A percentile compares a stretch with the other conserved stretches of the same genome.
Evolutionary conservation across 2,888 invertebrate species (phyloP).

Genomic region (Megastigmus dorsalis): DNA sequence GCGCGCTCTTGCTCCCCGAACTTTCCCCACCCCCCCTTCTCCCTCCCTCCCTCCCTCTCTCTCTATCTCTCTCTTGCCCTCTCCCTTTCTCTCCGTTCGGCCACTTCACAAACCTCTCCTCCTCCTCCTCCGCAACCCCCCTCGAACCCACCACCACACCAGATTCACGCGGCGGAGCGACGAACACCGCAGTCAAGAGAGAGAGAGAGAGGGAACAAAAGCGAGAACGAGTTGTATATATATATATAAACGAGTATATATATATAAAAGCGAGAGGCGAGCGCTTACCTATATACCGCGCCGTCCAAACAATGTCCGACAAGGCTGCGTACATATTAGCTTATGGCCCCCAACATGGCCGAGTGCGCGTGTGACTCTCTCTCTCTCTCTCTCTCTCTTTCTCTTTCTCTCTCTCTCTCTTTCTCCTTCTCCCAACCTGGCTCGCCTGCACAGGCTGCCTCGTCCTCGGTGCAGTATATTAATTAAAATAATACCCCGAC

Average conservation of each 20-base stretch:
- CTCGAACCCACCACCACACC: too few species aligned
- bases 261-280: not conserved
- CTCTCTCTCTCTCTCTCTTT: not conserved
- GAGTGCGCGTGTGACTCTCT: not conserved
- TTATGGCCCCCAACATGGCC: not conserved
- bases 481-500: slow-evolving; percentile 46
- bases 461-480: slow-evolving; percentile 38
- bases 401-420: too few species aligned
- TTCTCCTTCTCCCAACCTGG: too few species aligned
- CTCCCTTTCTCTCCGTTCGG: slow-evolving; percentile 2
- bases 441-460: too few species aligned
- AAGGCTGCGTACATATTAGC: slow-evolving; percentile 72
- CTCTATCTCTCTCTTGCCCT: slow-evolving; percentile 26
- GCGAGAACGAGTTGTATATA: not conserved
- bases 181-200: not conserved
- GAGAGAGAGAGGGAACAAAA: not conserved
- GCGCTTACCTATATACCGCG: slow-evolving; percentile 46
- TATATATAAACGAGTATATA: too few species aligned
- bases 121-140: not conserved
- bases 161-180: slow-evolving; percentile 10
- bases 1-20: slow-evolving; percentile 58
- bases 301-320: slow-evolving; percentile 72
- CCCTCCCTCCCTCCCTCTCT: slow-evolving; percentile 51
- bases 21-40: slow-evolving; percentile 55
- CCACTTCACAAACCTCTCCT: not conserved